Base-by-base conservation (phyloP, 2,797 vertebrate genomes). In the Periophthalmus magnuspinnatus region DNA sequence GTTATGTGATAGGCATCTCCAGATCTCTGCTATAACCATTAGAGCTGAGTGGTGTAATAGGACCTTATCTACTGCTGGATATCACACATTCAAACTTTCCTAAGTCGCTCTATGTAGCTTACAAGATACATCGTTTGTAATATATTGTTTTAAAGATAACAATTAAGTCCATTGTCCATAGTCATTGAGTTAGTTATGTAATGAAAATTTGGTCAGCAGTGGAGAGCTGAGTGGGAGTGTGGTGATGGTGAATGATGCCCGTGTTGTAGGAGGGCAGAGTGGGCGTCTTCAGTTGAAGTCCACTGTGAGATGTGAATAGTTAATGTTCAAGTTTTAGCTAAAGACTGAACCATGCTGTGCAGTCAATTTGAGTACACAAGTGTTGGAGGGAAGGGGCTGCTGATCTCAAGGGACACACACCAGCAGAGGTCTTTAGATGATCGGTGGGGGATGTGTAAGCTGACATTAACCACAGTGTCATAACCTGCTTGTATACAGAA, bases 131-230 rank as follows among this genome's bases (percentile, higher is more conserved):
- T 33, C 67, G 41, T 22, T 14, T 38, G 67, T 38, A 55, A 24
- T 32, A 48, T 68, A 50, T 70, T 54, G 22, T 75, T 74, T 68
- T 72, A 47, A 54, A 66, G 68, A 74, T 83, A 65, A 79, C 65
- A 71, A 78, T 84, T 69, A 48, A 84, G 72, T 78, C 78, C 76
- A 65, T 33, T 77, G 79, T 88, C 81, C 82, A 84, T 84, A 90
- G 80, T 87, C 86, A 89, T n/a, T 84, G 82, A 85, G 83, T 80
- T 78, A 71, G 89, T 92, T 91, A 81, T 86, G 81, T 92, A 92
- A 92, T 85, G 86, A 71, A 62, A 87, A 89, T 75, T 91, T 91
- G 89, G 90, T 90, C 90, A 90, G 87, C 85, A 81, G 82, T 81
- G 74, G 80, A 79, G 70, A 58, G 74, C 79, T 81, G 84, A 88